Evolutionary conservation across 2,113 vertebrate species (phyloP).

Genomic region (Salvator merianae): DNA sequence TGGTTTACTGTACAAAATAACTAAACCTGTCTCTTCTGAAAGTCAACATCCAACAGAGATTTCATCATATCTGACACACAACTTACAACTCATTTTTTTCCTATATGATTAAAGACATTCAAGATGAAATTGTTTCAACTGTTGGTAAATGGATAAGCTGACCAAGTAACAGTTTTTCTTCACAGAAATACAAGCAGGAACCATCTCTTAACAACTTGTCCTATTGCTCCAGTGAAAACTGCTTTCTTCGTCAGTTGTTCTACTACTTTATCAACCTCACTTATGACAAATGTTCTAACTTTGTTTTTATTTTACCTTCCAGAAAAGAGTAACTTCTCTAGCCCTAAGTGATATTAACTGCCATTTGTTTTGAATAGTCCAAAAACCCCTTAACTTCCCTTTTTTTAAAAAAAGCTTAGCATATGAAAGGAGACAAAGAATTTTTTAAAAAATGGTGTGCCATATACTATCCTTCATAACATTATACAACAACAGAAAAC

Average conservation of each 20-base stretch:
- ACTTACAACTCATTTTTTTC: neutral
- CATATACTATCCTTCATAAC: too few relatives aligned
- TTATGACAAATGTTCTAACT: conserved; percentile 3
- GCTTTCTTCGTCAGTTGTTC: conserved; percentile 21
- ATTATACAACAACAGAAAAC: too few relatives aligned
- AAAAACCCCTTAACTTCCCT: conserved; percentile 26
- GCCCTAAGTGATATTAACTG: conserved; percentile 3
- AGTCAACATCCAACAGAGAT: neutral
- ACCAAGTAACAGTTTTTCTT: neutral
- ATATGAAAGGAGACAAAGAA: too few relatives aligned
- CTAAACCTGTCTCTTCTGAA: neutral
- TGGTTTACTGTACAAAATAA: neutral
- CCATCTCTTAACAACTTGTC: neutral
- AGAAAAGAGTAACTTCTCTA: conserved; percentile 42
- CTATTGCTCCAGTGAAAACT: neutral
- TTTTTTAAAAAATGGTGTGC: too few relatives aligned
- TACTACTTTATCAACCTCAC: conserved; percentile 21
- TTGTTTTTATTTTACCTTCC: conserved; percentile 39
- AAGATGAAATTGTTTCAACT: neutral
- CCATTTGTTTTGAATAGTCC: conserved; percentile 11
- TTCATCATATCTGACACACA: neutral
- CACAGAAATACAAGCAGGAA: neutral
- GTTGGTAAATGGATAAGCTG: neutral
- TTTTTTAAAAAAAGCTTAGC: too few relatives aligned
- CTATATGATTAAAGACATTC: neutral